phyloP scores from a whole-genome alignment of 2,113 vertebrate species.

The Grantiella picta region DNA sequence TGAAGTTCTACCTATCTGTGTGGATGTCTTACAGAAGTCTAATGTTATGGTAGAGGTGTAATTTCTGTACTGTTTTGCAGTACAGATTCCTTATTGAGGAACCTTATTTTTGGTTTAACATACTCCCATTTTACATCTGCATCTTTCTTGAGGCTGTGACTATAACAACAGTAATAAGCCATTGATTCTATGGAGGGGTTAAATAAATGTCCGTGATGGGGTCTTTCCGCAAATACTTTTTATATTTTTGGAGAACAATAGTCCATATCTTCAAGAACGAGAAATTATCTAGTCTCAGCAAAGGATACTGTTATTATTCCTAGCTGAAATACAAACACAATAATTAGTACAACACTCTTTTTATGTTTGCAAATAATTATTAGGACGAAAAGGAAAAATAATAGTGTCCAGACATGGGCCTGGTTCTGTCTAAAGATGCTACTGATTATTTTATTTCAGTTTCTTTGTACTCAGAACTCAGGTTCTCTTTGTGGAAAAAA shows the following conservation, averaged over 20 bases:
- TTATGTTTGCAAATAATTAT: not conserved
- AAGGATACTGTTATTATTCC: not conserved
- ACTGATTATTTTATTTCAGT: not conserved
- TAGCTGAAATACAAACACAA: not conserved
- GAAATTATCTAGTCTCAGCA: not conserved
- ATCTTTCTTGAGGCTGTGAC: not conserved
- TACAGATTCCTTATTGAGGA: not conserved
- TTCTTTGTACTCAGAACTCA: not conserved
- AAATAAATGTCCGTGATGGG: not conserved
- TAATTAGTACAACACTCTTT: not conserved
- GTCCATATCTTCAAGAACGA: not conserved
- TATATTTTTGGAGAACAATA: not conserved
- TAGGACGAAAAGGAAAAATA: not conserved
- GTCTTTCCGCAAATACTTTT: not conserved
- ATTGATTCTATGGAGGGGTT: not conserved
- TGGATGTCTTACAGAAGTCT: not conserved
- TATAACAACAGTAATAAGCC: not conserved
- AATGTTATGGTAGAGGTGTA: not conserved
- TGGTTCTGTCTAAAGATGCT: not conserved
- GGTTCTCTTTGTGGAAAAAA: not conserved
- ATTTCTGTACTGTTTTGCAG: not conserved
- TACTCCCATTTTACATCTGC: not conserved
- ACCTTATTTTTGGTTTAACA: not conserved
- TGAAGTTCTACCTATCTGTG: not conserved
- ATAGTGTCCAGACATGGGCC: not conserved